Percentiles rank a stretch among this genome's conserved stretches.
Conservation (phyloP, 2,113 vertebrate genomes). For the Strix uralensis region DNA sequence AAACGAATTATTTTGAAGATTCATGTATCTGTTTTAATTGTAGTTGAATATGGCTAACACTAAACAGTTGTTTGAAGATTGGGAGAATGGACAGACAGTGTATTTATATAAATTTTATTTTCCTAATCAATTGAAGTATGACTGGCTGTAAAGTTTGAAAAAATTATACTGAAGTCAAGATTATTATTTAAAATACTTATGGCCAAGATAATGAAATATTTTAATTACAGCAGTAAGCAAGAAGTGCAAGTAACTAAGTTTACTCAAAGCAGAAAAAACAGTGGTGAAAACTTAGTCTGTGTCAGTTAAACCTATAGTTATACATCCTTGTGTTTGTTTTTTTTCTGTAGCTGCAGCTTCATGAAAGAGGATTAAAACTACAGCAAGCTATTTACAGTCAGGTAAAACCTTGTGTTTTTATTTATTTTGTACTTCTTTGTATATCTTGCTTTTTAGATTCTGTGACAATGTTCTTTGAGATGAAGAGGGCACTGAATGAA, state of each 20-base stretch:
- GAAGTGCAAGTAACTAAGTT: neutral
- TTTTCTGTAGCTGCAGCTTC: constrained; percentile 85
- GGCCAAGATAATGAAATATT: neutral
- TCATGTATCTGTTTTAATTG: neutral
- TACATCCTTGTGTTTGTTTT: neutral
- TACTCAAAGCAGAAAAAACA: neutral
- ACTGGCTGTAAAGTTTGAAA: neutral
- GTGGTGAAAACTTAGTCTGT: neutral
- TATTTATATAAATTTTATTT: neutral
- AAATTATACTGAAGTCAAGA: neutral
- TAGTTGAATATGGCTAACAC: neutral
- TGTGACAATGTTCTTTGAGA: neutral
- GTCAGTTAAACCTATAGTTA: neutral
- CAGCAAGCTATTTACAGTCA: constrained; percentile 90
- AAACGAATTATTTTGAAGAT: neutral
- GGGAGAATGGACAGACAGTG: neutral
- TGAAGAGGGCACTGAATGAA: neutral
- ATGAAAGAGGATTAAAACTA: constrained; percentile 92
- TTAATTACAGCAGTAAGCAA: neutral
- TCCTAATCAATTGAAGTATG: neutral
- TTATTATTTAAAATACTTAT: neutral
- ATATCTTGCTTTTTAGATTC: neutral
- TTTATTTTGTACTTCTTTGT: neutral
- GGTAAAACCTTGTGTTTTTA: constrained; percentile 66
- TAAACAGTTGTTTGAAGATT: neutral